Conservation (phyloP, 2,113 vertebrate genomes). For the Xenopus tropicalis region DNA sequence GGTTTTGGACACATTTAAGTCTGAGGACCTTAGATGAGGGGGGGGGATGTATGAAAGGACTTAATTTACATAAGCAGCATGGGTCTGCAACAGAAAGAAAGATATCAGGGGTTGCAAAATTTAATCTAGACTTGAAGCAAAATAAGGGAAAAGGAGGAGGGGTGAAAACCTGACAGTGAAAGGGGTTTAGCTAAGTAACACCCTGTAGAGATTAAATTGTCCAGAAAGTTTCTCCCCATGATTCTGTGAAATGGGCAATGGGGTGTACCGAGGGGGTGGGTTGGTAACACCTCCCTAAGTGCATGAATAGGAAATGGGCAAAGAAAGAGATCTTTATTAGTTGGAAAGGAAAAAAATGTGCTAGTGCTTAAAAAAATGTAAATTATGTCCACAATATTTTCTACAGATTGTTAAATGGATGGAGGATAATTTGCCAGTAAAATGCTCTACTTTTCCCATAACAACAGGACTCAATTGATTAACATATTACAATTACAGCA, state of each 20-base stretch:
- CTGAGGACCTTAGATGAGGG: slow-evolving; percentile 64
- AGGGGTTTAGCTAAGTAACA: slow-evolving; percentile 66
- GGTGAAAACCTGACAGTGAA: slow-evolving; percentile 54
- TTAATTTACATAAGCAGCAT: slow-evolving; percentile 84
- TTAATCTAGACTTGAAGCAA: slow-evolving; percentile 59
- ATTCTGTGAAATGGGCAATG: slow-evolving; percentile 71
- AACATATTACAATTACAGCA: slow-evolving; percentile 1
- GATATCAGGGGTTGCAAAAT: slow-evolving; percentile 65
- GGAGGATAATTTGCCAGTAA: slow-evolving; percentile 5
- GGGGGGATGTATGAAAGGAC: slow-evolving; percentile 68
- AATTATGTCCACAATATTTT: slow-evolving; percentile 58
- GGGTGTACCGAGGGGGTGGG: slow-evolving; percentile 59
- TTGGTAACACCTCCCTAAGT: slow-evolving; percentile 51
- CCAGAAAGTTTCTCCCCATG: slow-evolving; percentile 73
- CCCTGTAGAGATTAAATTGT: slow-evolving; percentile 81
- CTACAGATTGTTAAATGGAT: background rate
- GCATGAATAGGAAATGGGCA: slow-evolving; percentile 56
- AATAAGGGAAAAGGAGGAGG: slow-evolving; percentile 55
- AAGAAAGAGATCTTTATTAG: slow-evolving; percentile 57
- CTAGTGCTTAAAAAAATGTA: slow-evolving; percentile 57
- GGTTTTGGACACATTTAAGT: slow-evolving; percentile 75
- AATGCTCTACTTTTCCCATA: slow-evolving; percentile 19
- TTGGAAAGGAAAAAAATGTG: slow-evolving; percentile 56
- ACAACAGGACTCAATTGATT: slow-evolving; percentile 9
- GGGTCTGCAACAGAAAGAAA: slow-evolving; percentile 72